These are phyloP conservation scores for Papilio glaucus DNA, from an alignment of 1,140 invertebrate genomes.

Conservation along the genomic window DNA sequence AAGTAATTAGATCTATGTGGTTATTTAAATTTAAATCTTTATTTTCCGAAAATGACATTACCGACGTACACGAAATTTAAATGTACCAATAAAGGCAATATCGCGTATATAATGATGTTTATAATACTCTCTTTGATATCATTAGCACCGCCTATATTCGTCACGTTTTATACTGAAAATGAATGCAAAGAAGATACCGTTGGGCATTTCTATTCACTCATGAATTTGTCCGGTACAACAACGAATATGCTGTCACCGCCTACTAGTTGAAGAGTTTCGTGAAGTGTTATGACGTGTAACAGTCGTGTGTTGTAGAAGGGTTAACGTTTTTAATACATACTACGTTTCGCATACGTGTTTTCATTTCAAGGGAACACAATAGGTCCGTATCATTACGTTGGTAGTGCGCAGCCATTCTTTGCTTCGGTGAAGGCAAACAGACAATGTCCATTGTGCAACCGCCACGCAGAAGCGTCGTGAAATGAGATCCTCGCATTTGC, in stretches of 20 bases:
- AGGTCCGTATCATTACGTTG: constrained; percentile 52
- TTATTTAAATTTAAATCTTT: neutral
- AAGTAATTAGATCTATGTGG: constrained; percentile 22
- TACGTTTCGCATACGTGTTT: constrained; percentile 46
- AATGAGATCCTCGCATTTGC: constrained; percentile 55
- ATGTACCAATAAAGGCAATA: constrained; percentile 44
- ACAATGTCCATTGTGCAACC: constrained; percentile 77
- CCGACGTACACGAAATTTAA: constrained; percentile 22
- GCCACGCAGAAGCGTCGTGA: constrained; percentile 56
- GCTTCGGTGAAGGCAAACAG: constrained; percentile 58
- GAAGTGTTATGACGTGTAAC: too few species aligned
- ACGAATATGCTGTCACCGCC: constrained; percentile 53
- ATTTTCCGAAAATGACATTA: neutral
- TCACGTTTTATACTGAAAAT: constrained; percentile 55
- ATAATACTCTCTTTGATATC: constrained; percentile 53
- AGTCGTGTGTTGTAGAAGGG: neutral
- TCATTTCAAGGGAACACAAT: constrained; percentile 52
- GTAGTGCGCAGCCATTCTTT: constrained; percentile 62
- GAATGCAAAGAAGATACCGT: constrained; percentile 61
- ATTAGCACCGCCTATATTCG: constrained; percentile 59
- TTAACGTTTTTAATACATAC: neutral
- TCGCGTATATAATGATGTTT: constrained; percentile 54
- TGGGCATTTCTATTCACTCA: constrained; percentile 55
- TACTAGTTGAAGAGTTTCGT: too few species aligned
- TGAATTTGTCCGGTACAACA: constrained; percentile 43